These are phyloP conservation scores for Leptoteleia sp. DNA, from an alignment of 1,140 invertebrate species.

Conservation along the genomic window DNA sequence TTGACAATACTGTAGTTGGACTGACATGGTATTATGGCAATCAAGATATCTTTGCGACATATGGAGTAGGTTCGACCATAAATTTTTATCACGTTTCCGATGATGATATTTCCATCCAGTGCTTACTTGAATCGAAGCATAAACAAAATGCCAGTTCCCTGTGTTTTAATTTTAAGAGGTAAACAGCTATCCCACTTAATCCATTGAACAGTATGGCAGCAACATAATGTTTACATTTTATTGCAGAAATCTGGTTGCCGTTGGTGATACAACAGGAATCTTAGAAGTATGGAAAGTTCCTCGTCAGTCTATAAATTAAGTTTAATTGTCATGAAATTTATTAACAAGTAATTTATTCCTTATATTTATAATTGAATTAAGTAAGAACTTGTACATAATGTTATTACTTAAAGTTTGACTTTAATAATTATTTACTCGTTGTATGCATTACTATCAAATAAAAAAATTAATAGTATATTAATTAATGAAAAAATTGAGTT, in stretches of 20 bases:
- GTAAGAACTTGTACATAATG: too few species aligned
- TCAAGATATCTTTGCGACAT: constrained; percentile 73
- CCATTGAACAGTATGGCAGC: neutral
- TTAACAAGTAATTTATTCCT: too few species aligned
- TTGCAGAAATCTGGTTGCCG: constrained; percentile 74
- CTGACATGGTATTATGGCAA: constrained; percentile 74
- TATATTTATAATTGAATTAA: too few species aligned
- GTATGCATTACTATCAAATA: too few species aligned
- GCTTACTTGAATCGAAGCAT: constrained; percentile 70
- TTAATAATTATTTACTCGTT: too few species aligned
- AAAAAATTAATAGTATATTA: too few species aligned
- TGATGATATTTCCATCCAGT: constrained; percentile 65
- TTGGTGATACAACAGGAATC: constrained; percentile 72
- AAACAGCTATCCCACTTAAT: constrained; percentile 1
- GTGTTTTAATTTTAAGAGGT: constrained; percentile 77
- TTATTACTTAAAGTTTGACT: too few species aligned
- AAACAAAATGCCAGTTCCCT: constrained; percentile 73
- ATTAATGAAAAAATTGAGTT: too few species aligned
- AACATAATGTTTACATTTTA: constrained; percentile 20
- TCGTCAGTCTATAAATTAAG: constrained; percentile 61
- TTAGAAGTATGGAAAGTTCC: constrained; percentile 79
- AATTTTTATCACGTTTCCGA: constrained; percentile 73
- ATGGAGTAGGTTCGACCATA: constrained; percentile 72
- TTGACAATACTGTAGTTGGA: constrained; percentile 74
- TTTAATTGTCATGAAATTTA: too few species aligned